These are phyloP conservation scores for Carcinoscorpius rotundicauda DNA, from an alignment of 1,140 invertebrate species.

Conservation along the genomic window DNA sequence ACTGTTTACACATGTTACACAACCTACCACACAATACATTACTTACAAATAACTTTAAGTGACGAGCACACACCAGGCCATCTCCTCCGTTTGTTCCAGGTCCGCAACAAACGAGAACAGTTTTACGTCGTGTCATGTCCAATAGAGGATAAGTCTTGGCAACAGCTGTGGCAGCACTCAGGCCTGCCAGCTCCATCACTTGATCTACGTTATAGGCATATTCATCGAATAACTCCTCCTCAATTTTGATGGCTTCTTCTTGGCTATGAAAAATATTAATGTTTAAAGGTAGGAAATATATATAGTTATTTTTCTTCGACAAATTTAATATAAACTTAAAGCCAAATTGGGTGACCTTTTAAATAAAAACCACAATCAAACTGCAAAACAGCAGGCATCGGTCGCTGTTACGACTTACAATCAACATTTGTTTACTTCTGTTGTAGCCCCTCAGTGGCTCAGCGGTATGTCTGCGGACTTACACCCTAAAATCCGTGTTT, in stretches of 20 bases:
- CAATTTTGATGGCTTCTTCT: conserved; percentile 72
- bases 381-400: no score
- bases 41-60: conserved; percentile 72
- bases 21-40: neutral
- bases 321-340: no score
- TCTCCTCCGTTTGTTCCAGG: conserved; percentile 99
- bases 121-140: conserved; percentile 29
- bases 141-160: conserved; percentile 47
- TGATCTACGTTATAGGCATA: conserved; percentile 79
- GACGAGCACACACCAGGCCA: conserved; percentile 89
- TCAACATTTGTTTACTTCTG: no score
- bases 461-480: no score
- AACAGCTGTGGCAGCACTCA: conserved; percentile 86
- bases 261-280: conserved; percentile 38
- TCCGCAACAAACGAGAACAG: conserved; percentile 74
- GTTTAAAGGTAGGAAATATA: no score
- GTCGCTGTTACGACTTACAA: no score
- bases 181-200: conserved; percentile 94
- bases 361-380: no score
- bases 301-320: no score
- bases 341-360: no score
- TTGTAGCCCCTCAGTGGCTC: no score
- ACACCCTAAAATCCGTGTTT: no score
- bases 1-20: no score
- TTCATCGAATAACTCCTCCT: conserved; percentile 74